phyloP scores from a whole-genome alignment of 2,888 invertebrate species.

The Cepaea hortensis region DNA sequence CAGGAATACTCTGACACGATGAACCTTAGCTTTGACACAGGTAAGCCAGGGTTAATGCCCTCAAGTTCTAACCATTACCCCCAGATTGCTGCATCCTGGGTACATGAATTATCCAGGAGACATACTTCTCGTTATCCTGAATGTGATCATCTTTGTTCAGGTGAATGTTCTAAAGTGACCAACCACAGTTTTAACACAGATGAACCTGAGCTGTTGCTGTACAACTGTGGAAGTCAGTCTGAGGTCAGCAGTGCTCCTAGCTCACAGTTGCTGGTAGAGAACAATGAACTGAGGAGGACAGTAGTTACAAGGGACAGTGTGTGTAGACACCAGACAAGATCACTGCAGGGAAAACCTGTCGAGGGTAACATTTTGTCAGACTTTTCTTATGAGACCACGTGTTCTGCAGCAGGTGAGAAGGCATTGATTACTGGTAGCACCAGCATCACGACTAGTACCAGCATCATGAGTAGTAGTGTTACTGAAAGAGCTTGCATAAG shows the following conservation, averaged over 20 bases:
- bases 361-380: neutral
- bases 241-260: neutral
- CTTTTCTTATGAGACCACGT: neutral
- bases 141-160: neutral
- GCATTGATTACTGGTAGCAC: neutral
- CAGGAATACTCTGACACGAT: neutral
- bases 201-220: neutral
- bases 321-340: neutral
- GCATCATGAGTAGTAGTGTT: neutral
- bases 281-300: neutral
- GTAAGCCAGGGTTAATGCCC: neutral
- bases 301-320: neutral
- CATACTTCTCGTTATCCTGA: neutral
- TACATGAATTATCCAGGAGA: neutral
- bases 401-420: neutral
- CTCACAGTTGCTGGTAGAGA: neutral
- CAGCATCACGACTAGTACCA: neutral
- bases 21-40: constrained; percentile 3
- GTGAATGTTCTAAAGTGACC: neutral
- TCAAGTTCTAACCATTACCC: neutral
- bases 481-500: no score
- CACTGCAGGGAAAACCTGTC: neutral
- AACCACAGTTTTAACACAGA: constrained; percentile 20
- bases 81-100: neutral
- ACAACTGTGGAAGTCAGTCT: neutral